These are phyloP conservation scores for Carettochelys insculpta DNA, from an alignment of 2,113 vertebrate genomes.

Conservation along the genomic window DNA sequence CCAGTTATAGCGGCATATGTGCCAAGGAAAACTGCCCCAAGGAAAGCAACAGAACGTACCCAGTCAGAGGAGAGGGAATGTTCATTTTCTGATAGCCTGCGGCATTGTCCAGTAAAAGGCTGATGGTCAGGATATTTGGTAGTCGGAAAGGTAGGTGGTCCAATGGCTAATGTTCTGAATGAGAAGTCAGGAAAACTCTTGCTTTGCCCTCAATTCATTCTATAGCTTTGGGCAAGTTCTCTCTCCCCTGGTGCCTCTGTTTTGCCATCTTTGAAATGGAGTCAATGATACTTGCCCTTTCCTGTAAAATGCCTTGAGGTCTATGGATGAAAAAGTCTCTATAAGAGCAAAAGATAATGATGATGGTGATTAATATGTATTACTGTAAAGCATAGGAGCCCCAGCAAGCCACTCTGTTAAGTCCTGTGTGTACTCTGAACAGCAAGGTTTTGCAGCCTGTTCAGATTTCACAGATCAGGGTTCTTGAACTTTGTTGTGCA, in stretches of 20 bases:
- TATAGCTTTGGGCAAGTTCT: neutral
- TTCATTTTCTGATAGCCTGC: neutral
- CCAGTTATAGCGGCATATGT: too few species aligned
- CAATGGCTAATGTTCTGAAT: accelerated
- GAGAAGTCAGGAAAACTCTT: accelerated
- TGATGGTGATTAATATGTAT: neutral
- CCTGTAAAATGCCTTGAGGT: neutral
- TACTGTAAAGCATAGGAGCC: neutral
- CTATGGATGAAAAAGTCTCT: neutral
- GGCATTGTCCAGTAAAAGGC: neutral
- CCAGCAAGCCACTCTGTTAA: too few species aligned
- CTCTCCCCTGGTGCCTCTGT: accelerated
- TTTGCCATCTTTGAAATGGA: neutral
- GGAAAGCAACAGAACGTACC: neutral
- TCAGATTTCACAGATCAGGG: neutral
- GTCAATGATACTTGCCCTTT: neutral
- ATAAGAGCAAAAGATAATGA: neutral
- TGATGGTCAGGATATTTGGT: neutral
- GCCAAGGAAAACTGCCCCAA: too few species aligned
- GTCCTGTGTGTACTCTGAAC: too few species aligned
- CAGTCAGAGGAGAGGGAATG: neutral
- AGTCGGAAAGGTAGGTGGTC: neutral
- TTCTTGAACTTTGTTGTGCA: neutral
- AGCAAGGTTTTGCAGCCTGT: neutral
- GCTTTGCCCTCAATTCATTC: neutral